phyloP scores from a whole-genome alignment of 2,888 invertebrate species.

The Archaeoteleia sp. region DNA sequence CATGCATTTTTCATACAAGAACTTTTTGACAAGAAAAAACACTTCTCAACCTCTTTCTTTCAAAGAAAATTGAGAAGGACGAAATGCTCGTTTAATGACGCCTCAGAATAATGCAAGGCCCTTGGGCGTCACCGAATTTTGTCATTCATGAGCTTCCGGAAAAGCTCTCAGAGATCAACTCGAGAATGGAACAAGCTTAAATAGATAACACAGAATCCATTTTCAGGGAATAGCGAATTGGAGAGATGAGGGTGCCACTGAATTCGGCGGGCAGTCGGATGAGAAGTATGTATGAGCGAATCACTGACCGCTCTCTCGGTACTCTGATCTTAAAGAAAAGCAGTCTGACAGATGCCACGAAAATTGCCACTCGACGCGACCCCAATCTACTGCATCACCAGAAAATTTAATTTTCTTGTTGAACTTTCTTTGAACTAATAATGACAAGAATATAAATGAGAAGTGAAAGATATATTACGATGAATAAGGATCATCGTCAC shows the following conservation, averaged over 20 bases:
- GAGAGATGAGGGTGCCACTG: conserved; percentile 36
- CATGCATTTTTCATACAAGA: no score
- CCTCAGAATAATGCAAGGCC: conserved; percentile 32
- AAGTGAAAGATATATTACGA: conserved; percentile 21
- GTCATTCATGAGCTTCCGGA: conserved; percentile 43
- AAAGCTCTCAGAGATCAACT: conserved; percentile 30
- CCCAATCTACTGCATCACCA: conserved; percentile 47
- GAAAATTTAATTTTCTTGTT: conserved; percentile 31
- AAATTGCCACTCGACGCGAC: conserved; percentile 65
- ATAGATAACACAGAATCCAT: conserved; percentile 42
- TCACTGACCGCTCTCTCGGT: conserved; percentile 52
- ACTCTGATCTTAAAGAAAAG: conserved; percentile 62
- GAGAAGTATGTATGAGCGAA: conserved; percentile 41
- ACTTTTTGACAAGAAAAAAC: conserved; percentile 4
- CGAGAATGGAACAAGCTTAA: conserved; percentile 45
- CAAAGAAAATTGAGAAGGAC: conserved; percentile 29
- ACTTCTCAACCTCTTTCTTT: conserved; percentile 3
- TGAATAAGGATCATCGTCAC: no score
- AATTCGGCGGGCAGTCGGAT: conserved; percentile 28
- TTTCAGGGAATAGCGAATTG: conserved; percentile 28
- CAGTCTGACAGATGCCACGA: conserved; percentile 66
- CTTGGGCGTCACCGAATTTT: conserved; percentile 25
- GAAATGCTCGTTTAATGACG: conserved; percentile 31
- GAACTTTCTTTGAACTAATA: conserved; percentile 19
- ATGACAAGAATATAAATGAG: conserved; percentile 36